Percentiles rank a stretch among this genome's conserved stretches.
Evolutionary conservation across 2,113 vertebrate species (phyloP).

Genomic region (Pelvicachromis taeniatus): DNA sequence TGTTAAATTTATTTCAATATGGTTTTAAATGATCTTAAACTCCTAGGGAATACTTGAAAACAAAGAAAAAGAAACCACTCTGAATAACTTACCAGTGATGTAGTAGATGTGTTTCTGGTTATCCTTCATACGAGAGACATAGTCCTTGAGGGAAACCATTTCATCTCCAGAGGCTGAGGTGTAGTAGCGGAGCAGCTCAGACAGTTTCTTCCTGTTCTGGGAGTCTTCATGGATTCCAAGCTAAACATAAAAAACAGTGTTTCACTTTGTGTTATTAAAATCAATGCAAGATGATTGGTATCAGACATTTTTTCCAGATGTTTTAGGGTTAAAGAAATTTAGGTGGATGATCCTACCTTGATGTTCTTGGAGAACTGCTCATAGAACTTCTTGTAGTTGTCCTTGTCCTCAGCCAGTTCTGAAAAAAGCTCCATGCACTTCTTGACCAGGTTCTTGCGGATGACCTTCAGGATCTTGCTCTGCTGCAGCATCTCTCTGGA

Average conservation of each 20-base stretch:
- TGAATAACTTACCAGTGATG: slow-evolving; percentile 81
- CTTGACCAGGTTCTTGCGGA: slow-evolving; percentile 96
- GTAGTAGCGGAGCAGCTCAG: slow-evolving; percentile 87
- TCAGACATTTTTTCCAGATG: too few species aligned
- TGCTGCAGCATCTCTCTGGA: slow-evolving; percentile 97
- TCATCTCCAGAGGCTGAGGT: slow-evolving; percentile 93
- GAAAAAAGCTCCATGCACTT: slow-evolving; percentile 94
- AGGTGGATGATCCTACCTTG: slow-evolving; percentile 73
- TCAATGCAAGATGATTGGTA: neutral
- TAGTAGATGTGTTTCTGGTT: slow-evolving; percentile 97
- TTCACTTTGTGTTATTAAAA: neutral
- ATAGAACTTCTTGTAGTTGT: slow-evolving; percentile 96
- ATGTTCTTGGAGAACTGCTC: slow-evolving; percentile 98
- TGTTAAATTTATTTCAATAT: neutral
- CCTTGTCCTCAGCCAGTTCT: slow-evolving; percentile 90
- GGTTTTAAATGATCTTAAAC: neutral
- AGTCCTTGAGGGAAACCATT: slow-evolving; percentile 94
- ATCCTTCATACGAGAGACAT: slow-evolving; percentile 94
- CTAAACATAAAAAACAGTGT: slow-evolving; percentile 71
- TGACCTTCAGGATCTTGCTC: slow-evolving; percentile 97
- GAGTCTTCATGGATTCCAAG: slow-evolving; percentile 97
- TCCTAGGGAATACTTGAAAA: neutral
- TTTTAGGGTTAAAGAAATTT: neutral
- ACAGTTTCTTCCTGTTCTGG: slow-evolving; percentile 92
- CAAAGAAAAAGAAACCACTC: neutral